These are phyloP conservation scores for Sebastes matsubarae DNA, from an alignment of 2,797 vertebrate genomes.

Conservation along the genomic window DNA sequence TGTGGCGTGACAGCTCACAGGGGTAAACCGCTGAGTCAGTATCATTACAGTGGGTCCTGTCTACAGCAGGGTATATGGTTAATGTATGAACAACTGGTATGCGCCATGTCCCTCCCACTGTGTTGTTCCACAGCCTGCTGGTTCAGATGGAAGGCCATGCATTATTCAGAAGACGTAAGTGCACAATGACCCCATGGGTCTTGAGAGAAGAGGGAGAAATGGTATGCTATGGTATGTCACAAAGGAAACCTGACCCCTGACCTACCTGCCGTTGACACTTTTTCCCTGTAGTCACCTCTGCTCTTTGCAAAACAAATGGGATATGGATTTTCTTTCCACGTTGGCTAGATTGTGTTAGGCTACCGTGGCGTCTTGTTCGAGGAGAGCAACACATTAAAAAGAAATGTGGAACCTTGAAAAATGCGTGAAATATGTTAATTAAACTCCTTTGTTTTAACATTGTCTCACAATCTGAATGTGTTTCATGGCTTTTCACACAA, in stretches of 20 bases:
- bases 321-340: neutral
- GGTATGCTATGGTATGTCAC: conserved; percentile 10
- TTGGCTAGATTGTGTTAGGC: neutral
- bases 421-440: neutral
- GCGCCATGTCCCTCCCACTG: conserved; percentile 19
- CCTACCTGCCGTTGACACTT: neutral
- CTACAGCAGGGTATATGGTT: conserved; percentile 28
- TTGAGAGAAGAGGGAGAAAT: conserved; percentile 13
- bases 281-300: conserved; percentile 1
- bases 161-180: conserved; percentile 74
- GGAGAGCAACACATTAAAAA: neutral
- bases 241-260: conserved; percentile 21
- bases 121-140: conserved; percentile 47
- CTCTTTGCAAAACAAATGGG: neutral
- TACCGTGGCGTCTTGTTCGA: neutral
- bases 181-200: conserved; percentile 58
- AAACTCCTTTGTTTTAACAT: neutral
- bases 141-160: conserved; percentile 66
- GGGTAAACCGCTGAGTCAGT: conserved; percentile 19
- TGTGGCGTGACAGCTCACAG: neutral
- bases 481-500: neutral
- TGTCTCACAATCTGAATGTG: neutral
- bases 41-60: neutral
- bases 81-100: conserved; percentile 58
- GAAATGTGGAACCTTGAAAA: neutral